A percentile compares a stretch with the other conserved stretches of the same genome.
Evolutionary conservation across 2,797 vertebrate genomes (phyloP).

Genomic region (Falco novaeseelandiae): DNA sequence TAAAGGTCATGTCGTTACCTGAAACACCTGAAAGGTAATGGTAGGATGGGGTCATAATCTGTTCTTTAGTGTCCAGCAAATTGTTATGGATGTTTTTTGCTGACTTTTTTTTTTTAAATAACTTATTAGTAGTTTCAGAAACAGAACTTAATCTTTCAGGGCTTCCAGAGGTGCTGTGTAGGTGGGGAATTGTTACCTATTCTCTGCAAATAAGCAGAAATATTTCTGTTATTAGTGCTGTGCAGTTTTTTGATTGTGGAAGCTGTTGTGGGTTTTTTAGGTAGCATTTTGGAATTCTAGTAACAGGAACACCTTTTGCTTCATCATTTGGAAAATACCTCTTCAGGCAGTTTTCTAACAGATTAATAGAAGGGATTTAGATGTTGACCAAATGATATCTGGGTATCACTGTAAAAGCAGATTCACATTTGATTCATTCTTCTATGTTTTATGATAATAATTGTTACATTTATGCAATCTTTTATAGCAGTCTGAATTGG

Average conservation of each 20-base stretch:
- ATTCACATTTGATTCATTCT: not conserved
- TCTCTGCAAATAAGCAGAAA: not conserved
- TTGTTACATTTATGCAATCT: not conserved
- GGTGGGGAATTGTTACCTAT: not conserved
- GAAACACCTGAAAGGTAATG: not conserved
- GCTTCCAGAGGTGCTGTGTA: not conserved
- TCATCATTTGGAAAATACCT: not conserved
- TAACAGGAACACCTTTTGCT: not conserved
- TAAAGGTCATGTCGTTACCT: not conserved
- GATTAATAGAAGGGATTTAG: not conserved
- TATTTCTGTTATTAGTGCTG: not conserved
- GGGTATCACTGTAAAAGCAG: not conserved
- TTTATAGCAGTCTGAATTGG: not conserved
- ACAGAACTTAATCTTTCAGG: not conserved
- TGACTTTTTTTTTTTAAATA: not conserved
- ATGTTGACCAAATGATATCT: not conserved
- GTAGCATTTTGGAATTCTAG: not conserved
- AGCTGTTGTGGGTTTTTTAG: not conserved
- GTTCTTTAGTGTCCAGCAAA: not conserved
- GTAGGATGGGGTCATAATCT: not conserved
- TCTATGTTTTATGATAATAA: not conserved
- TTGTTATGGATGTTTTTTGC: not conserved
- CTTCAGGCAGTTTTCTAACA: not conserved
- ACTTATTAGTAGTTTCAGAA: not conserved
- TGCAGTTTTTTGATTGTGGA: not conserved